Conservation (phyloP, 2,888 invertebrate species). For the Crocallis elinguaria region DNA sequence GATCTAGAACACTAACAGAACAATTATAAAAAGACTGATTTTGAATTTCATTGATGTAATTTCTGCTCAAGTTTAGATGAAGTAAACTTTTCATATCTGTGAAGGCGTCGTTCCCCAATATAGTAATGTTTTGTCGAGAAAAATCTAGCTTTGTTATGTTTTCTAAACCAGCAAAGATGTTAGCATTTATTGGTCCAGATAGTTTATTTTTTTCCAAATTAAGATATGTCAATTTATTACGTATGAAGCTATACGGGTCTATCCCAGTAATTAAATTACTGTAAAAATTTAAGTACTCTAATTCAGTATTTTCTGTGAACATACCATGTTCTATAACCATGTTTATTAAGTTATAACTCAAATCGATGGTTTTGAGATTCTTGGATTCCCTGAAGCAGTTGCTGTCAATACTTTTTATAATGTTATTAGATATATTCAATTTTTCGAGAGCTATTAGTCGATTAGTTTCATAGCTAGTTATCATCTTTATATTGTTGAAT, state of each 20-base stretch:
- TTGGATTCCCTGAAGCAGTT: constrained; percentile 62
- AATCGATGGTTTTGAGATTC: constrained; percentile 55
- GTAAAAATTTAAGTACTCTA: constrained; percentile 58
- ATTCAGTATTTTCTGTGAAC: constrained; percentile 58
- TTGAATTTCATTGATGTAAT: constrained; percentile 54
- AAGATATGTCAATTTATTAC: constrained; percentile 51
- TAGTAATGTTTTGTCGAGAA: constrained; percentile 54
- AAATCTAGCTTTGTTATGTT: constrained; percentile 55
- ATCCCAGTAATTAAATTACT: constrained; percentile 59
- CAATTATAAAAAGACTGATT: constrained; percentile 52
- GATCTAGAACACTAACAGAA: constrained; percentile 54
- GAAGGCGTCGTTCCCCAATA: constrained; percentile 57
- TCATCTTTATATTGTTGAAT: constrained; percentile 51
- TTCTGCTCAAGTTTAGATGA: constrained; percentile 62
- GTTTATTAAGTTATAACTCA: constrained; percentile 62
- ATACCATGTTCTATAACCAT: constrained; percentile 55
- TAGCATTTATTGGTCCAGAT: constrained; percentile 50
- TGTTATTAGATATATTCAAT: constrained; percentile 66
- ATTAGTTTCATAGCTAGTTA: constrained; percentile 62
- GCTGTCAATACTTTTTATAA: constrained; percentile 56
- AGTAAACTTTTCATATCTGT: constrained; percentile 45
- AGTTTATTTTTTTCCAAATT: constrained; percentile 64
- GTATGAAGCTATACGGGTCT: constrained; percentile 58
- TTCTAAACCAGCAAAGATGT: constrained; percentile 59
- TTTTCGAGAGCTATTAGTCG: constrained; percentile 51